Base-by-base conservation (phyloP, 2,888 invertebrate genomes). In the Lycocerus yunnanus region DNA sequence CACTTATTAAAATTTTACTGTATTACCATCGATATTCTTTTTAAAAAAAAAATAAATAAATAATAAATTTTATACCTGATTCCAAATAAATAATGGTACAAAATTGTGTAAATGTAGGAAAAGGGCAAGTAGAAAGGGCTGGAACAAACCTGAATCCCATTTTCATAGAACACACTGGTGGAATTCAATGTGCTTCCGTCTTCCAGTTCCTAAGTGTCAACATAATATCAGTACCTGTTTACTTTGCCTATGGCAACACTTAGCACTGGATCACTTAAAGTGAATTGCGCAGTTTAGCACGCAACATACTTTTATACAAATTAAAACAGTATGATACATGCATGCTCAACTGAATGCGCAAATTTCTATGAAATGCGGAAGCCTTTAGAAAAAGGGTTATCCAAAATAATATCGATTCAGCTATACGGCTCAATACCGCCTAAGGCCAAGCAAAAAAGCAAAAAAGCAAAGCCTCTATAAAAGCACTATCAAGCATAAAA, bases 171-270 rank as follows among this genome's bases (percentile, higher is more conserved):
- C 83, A 85, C 84, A 84, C 86, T 84, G 82, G 85, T 83, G 78
- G 84, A 82, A 80, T 81, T 84, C 84, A 84, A 83, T 82, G 85
- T 84, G 85, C 84, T 84, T 85, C 85, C 85, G 82, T 86, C 87
- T 80, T 87, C 86, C 85, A 86, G 85, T 83, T 86, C 87, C 86
- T 87, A 86, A 86, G 85, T 86, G 85, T 85, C 82, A 85, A 84
- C 84, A 85, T 85, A 82, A 82, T 79, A 82, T 84, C 79, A 82
- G 80, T 81, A 80, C 75, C 69, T 78, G 68, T 63, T 72, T 72
- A 78, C 79, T 75, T 81, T 80, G 69, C 74, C 75, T 83, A 84
- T 84, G 84, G 80, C 83, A 85, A 85, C 85, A 85, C 85, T 85
- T 85, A 84, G 84, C 83, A 84, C 84, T 84, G 84, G 84, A 79